Conservation (phyloP, 1,140 invertebrate species). For the Hylaeus volcanicus region DNA sequence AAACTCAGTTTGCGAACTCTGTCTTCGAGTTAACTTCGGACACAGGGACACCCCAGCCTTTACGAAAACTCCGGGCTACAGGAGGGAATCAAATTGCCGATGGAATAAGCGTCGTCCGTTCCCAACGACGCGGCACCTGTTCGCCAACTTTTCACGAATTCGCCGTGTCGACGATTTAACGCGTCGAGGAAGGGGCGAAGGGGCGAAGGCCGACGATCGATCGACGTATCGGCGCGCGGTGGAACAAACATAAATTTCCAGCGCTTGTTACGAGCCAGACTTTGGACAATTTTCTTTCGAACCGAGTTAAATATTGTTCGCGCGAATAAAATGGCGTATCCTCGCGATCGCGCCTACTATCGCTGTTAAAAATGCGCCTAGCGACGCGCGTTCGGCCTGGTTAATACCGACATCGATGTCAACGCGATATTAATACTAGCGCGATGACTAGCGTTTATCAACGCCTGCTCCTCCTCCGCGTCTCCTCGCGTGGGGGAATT, state of each 20-base stretch:
- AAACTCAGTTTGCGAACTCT: conserved; percentile 43
- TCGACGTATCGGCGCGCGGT: not conserved
- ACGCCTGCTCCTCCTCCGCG: not conserved
- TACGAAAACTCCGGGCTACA: not conserved
- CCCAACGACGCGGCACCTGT: conserved; percentile 1
- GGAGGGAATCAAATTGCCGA: conserved; percentile 30
- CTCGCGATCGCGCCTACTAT: not conserved
- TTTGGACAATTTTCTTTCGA: too few species aligned
- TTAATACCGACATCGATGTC: conserved; percentile 21
- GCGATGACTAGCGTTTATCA: conserved; percentile 33
- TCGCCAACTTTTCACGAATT: not conserved
- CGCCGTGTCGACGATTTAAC: not conserved
- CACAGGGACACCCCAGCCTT: not conserved
- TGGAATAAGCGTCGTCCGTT: not conserved
- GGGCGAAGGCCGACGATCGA: not conserved
- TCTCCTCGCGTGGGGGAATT: not conserved
- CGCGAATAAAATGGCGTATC: not conserved
- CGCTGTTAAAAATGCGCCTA: not conserved
- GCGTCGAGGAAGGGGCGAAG: too few species aligned
- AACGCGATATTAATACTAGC: conserved; percentile 26
- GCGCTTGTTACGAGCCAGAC: too few species aligned
- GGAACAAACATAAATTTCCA: too few species aligned
- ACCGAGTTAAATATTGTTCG: not conserved
- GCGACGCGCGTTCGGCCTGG: not conserved
- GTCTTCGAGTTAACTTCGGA: conserved; percentile 31